A percentile compares a stretch with the other conserved stretches of the same genome.
phyloP scores from a whole-genome alignment of 2,113 vertebrate genomes.

The Hymenochirus boettgeri region DNA sequence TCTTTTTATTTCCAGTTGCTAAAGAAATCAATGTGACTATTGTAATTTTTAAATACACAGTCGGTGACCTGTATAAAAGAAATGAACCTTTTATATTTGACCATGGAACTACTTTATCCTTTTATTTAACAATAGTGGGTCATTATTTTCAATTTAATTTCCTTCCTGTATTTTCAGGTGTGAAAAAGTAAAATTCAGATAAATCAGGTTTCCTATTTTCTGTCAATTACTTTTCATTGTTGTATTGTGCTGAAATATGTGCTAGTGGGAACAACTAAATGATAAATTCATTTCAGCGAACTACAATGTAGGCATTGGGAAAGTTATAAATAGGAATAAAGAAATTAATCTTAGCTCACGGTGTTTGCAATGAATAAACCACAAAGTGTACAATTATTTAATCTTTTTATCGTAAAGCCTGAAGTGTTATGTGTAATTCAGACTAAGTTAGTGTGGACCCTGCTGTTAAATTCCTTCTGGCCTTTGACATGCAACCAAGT shows the following conservation, averaged over 20 bases:
- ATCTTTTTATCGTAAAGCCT: background rate
- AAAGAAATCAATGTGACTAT: too few relatives aligned
- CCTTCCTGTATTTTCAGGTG: background rate
- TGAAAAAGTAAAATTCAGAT: background rate
- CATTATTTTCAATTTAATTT: too few relatives aligned
- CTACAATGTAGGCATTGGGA: background rate
- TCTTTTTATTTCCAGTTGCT: too few relatives aligned
- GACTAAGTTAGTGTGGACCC: background rate
- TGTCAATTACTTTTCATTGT: background rate
- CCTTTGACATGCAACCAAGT: constrained; percentile 14
- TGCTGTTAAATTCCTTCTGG: constrained; percentile 15
- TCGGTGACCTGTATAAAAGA: too few relatives aligned
- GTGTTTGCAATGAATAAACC: constrained; percentile 10
- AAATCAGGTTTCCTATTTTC: background rate
- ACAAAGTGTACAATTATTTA: constrained; percentile 16
- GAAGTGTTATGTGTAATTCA: constrained; percentile 14
- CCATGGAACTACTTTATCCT: too few relatives aligned
- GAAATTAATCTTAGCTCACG: constrained; percentile 7
- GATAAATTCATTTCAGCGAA: background rate
- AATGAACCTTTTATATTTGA: too few relatives aligned
- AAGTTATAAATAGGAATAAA: background rate
- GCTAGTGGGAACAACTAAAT: constrained; percentile 1
- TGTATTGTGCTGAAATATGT: background rate
- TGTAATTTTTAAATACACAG: too few relatives aligned
- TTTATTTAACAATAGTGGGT: too few relatives aligned